Base-by-base conservation (phyloP, 2,113 vertebrate genomes). In the Alexandromys fortis region DNA sequence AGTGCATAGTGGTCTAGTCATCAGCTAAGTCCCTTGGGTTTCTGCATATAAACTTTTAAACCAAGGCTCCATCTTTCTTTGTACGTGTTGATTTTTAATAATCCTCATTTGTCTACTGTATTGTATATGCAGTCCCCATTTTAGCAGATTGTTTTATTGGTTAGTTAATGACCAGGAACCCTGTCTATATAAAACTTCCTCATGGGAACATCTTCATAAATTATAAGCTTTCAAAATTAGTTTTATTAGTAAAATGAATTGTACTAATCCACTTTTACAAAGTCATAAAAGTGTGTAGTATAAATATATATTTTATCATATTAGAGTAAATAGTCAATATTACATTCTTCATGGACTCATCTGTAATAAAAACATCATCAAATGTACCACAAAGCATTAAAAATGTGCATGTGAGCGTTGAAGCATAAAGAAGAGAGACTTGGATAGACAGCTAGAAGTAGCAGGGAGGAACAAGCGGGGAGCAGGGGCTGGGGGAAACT, bases 21-120 rank as follows among this genome's bases (percentile, higher is more conserved):
- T 55, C 83, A 83, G 61, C 76, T 82, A 47, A 65, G 24, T 87
- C 38, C 83, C 83, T 89, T 70, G 42, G 78, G 87, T 78, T 89
- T 89, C 87, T 22, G 47, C 33, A 24, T 55, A 33, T 26, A 93
- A 91, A 87, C 24, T 86, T 94, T 94, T 30, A 79, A 95, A 78
- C 67, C 78, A 78, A 58, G 14, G 42, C 65, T 92, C 11, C 45
- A 33, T 95, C 55, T 70, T 88, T 82, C 33, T 81, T 3, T 67
- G n/a, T 63, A 72, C 67, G 70, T 93, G 92, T 72, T 90, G 75
- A 92, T 42, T 93, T 92, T 85, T 9, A 67, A 83, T 68, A 55
- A 52, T 68, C 72, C 28, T 88, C n/a, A 65, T 82, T 78, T 93
- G 42, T 79, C 55, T 70, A 68, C 14, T 82, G 24, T 90, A 14